Evolutionary conservation across 2,888 invertebrate genomes (phyloP), one percentile per base, ranked within the genome.

Genomic region (Acleris laterana): DNA sequence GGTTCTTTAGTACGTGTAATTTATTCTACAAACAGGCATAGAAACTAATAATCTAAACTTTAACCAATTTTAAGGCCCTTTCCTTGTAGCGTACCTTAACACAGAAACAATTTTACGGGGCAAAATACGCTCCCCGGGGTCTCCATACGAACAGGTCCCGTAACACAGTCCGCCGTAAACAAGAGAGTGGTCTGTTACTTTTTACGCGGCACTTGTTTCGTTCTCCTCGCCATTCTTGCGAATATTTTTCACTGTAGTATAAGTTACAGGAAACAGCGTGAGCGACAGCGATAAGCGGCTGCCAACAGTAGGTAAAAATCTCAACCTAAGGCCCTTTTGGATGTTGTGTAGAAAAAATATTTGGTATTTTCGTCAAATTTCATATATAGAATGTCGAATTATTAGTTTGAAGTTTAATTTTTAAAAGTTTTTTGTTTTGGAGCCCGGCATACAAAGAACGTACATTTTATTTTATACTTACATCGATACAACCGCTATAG

Each of bases 181-280:
- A 74, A 73, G 70, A 70, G 79, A 82, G 82, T 81, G 78, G 80
- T 79, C 80, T 68, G 71, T 82, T 82, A 82, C 81, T 83, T 86
- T 87, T 85, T 84, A 85, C 79, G 82, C 74, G 78, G 76, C 77
- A 80, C 82, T 87, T 83, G 81, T 81, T 84, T 79, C 81, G 78
- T 79, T 73, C 80, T 76, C 72, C 73, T 72, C 75, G 69, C 79
- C 74, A 80, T 82, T 77, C 79, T 78, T 74, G 74, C 72, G 81
- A 84, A 86, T 85, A 89, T 87, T 88, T 87, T 85, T 82, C 76
- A 82, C 76, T 42, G 51, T 19, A 46, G 19, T 20, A 32, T n/a
- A 22, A 57, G 56, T 5, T 5, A 25, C 20, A 19, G 13, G 56
- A 19, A 28, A 16, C 11, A 38, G 62, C 62, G 66, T 13, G 1